Evolutionary conservation across 2,888 invertebrate species (phyloP), one percentile per base, ranked within the genome.

Genomic region (Phoenoteleia sp.): DNA sequence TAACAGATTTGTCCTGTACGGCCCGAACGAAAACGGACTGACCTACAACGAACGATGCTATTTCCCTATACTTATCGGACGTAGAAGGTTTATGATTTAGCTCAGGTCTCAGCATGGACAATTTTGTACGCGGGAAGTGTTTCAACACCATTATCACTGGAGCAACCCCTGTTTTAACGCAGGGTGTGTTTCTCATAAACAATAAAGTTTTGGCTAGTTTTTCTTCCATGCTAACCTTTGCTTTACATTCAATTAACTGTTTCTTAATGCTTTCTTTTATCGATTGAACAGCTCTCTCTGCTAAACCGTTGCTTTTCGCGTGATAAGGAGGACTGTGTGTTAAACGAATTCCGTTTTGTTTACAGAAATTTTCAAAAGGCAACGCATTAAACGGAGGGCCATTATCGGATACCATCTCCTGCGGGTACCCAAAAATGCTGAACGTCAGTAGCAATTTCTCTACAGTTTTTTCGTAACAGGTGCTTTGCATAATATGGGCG

Each of bases 291-390:
- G 66, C 72, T 71, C 83, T 82, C 81, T 89, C 86, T 7, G 88
- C 86, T 52, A 72, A 21, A 45, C 88, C 87, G 69, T 88, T 88
- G 45, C 85, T 86, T 64, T 88, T 64, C 15, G 89, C 84, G 42
- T 88, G 87, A 71, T 90, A 89, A 1, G 87, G 80, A 36, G 85
- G 84, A 66, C 84, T 81, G 27, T 89, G 85, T 9, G 82, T 83
- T 25, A 88, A 60, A 49, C 79, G 54, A 27, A 80, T 79, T 3
- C 52, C 69, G 47, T 81, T 25, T 9, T 29, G n/a, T 2, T 21
- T 52, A 60, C 74, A 80, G 49, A 86, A 84, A 3, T 42, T 13
- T 13, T 64, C 39, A 25, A 76, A 84, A 9, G 69, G 13, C 0
- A 5, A 9, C 6, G 79, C 25, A 23, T 45, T 75, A 27, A 84